Base-by-base conservation (phyloP, 2,888 invertebrate genomes). In the Rhyacophila evoluta region DNA sequence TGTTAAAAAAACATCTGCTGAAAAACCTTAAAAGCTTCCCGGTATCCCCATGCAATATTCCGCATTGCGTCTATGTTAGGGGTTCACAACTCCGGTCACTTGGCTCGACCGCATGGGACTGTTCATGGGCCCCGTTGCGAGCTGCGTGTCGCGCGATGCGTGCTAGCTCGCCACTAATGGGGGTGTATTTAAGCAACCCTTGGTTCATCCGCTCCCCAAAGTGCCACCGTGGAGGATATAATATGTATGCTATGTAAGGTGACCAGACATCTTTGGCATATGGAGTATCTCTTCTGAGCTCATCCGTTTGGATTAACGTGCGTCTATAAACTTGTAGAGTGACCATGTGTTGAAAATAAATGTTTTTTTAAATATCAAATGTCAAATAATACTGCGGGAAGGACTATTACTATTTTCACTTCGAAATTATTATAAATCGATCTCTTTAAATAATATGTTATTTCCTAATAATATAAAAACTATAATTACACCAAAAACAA, bases 131-230 rank as follows among this genome's bases (percentile, higher is more conserved):
- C 55, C 55, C 55, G 55, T 19, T 25, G 55, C 19, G 15, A 19
- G 55, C 55, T 55, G 55, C 55, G 55, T 55, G 55, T 19, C 19
- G 55, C 55, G 55, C 55, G 19, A 55, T 55, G 55, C 55, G 55
- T 55, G 55, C 55, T 55, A 19, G 25, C 55, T 19, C 55, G 55
- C 55, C 55, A 55, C 55, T 55, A 55, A 55, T 55, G 55, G 19
- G 55, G 55, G 55, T 55, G 55, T 55, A 55, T 55, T 55, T 55
- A 55, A 55, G 55, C 55, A 55, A 55, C 55, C 55, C 55, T 55
- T 8, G 25, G 55, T 55, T 55, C 55, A 55, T 55, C 55, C 55
- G 55, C 19, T 55, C 55, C 55, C 55, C 55, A 19, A 55, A 55
- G 55, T 55, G 55, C 55, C 19, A 19, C 55, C 8, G 19, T 55